These are phyloP conservation scores for Hyposmocoma kahamanoa DNA, from an alignment of 1,140 invertebrate genomes.

Conservation along the genomic window DNA sequence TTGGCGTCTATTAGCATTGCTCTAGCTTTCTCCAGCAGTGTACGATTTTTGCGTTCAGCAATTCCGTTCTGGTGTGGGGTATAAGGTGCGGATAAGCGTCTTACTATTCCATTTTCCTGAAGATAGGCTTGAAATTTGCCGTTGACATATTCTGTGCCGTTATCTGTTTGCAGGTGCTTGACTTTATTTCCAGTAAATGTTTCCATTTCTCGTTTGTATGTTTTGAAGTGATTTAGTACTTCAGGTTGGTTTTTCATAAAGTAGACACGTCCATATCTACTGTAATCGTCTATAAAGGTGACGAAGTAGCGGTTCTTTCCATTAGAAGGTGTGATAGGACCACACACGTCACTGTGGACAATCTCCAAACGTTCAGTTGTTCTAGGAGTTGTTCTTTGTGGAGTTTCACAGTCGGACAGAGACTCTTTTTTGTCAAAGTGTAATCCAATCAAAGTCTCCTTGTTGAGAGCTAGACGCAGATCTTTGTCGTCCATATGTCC, in stretches of 20 bases:
- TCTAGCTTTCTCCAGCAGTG: slow-evolving; percentile 51
- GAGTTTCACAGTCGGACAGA: not conserved
- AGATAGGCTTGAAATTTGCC: slow-evolving; percentile 4
- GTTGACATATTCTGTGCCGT: slow-evolving; percentile 11
- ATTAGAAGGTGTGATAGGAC: slow-evolving; percentile 16
- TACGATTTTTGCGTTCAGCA: slow-evolving; percentile 57
- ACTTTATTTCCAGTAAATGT: slow-evolving; percentile 1
- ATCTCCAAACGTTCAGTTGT: slow-evolving; percentile 15
- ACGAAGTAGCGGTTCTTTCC: slow-evolving; percentile 28
- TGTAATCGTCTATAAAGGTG: slow-evolving; percentile 33
- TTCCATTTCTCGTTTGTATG: slow-evolving; percentile 13
- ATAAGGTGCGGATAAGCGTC: slow-evolving; percentile 29
- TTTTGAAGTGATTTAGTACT: slow-evolving; percentile 34
- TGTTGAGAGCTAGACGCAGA: not conserved
- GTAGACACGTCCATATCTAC: slow-evolving; percentile 35
- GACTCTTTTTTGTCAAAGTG: not conserved
- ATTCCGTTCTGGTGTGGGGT: slow-evolving; percentile 59
- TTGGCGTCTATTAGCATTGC: slow-evolving; percentile 45
- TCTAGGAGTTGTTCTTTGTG: not conserved
- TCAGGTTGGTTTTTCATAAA: slow-evolving; percentile 50
- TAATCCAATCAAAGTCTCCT: not conserved
- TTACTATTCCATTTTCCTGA: slow-evolving; percentile 1
- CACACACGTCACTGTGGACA: slow-evolving; percentile 30
- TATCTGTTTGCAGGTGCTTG: slow-evolving; percentile 9
- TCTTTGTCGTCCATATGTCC: not conserved